These are phyloP conservation scores for Plusia festucae DNA, from an alignment of 2,888 invertebrate species.

Conservation along the genomic window DNA sequence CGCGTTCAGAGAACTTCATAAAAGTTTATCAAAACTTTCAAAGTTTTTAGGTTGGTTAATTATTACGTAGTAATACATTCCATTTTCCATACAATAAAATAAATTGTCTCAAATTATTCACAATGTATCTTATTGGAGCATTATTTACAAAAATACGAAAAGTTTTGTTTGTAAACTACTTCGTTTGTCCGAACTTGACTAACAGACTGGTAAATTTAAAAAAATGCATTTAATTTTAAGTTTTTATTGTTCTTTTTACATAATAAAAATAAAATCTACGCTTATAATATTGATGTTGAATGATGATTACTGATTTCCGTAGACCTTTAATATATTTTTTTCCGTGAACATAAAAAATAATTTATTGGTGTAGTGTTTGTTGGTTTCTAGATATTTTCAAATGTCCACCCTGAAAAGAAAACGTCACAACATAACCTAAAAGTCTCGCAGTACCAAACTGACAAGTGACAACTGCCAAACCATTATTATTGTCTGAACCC, in stretches of 20 bases:
- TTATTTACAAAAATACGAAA: neutral
- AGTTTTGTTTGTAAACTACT: neutral
- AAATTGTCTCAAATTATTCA: neutral
- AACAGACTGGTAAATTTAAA: neutral
- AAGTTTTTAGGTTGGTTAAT: too few species aligned
- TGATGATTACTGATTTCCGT: too few species aligned
- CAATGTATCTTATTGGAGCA: neutral
- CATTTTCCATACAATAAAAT: neutral
- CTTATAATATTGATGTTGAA: too few species aligned
- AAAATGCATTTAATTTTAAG: too few species aligned
- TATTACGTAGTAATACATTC: too few species aligned
- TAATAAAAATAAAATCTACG: too few species aligned
- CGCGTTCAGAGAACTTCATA: slow-evolving; percentile 63
- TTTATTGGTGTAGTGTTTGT: too few species aligned
- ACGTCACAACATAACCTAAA: slow-evolving; percentile 23
- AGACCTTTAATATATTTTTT: too few species aligned
- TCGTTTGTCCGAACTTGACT: neutral
- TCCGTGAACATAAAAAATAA: too few species aligned
- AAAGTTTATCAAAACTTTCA: slow-evolving; percentile 30
- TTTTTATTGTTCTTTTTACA: too few species aligned
- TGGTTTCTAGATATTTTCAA: slow-evolving; percentile 4
- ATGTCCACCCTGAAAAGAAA: neutral
- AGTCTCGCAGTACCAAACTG: neutral
- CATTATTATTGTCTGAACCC: slow-evolving; percentile 34
- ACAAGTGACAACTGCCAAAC: slow-evolving; percentile 33